Evolutionary conservation across 2,797 vertebrate species (phyloP).

Genomic region (Taeniopygia guttata): DNA sequence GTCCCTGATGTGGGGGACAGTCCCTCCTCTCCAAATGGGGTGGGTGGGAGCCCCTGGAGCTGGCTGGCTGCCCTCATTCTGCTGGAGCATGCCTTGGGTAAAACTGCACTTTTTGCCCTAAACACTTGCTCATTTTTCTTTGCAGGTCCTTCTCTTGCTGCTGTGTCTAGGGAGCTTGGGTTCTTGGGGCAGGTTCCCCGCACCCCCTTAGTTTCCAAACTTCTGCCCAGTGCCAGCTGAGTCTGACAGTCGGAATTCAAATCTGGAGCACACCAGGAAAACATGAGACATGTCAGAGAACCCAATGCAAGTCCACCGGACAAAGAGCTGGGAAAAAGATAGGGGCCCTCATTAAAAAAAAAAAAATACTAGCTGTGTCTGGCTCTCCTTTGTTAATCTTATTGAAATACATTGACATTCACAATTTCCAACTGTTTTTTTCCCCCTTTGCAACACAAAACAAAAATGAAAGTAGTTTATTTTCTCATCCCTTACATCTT

Average conservation of each 20-base stretch:
- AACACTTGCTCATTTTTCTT: neutral
- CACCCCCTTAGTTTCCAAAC: neutral
- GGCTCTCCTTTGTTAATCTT: neutral
- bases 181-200: neutral
- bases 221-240: fast-evolving
- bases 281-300: neutral
- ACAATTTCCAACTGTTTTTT: neutral
- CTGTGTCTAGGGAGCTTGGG: neutral
- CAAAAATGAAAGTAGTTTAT: neutral
- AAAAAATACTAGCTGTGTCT: neutral
- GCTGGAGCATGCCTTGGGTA: neutral
- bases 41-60: neutral
- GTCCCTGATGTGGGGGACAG: fast-evolving
- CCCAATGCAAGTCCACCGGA: neutral
- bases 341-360: neutral
- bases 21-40: neutral
- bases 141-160: neutral
- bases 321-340: neutral
- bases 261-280: neutral
- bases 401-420: fast-evolving
- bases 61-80: neutral
- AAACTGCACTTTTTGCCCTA: neutral
- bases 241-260: neutral
- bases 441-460: neutral
- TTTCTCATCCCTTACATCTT: neutral